phyloP scores from a whole-genome alignment of 2,113 vertebrate genomes.

The Sclerurus mexicanus region DNA sequence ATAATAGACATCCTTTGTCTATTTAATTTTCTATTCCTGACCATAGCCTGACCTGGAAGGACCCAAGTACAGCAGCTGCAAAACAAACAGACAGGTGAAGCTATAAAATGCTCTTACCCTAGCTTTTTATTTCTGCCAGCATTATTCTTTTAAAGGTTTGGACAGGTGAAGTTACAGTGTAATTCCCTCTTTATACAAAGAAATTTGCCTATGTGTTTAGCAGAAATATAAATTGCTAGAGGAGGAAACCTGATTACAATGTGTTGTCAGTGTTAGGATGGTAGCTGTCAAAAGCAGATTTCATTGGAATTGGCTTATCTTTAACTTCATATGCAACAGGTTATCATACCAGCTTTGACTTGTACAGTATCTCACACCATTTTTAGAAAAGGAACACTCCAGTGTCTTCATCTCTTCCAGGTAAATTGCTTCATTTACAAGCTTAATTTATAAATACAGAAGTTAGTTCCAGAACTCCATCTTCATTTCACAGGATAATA shows the following conservation, averaged over 20 bases:
- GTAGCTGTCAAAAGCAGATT: not conserved
- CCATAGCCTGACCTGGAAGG: not conserved
- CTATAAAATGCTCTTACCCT: not conserved
- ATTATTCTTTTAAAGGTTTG: not conserved
- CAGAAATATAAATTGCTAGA: not conserved
- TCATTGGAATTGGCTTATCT: not conserved
- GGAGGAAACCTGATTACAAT: not conserved
- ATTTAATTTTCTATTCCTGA: not conserved
- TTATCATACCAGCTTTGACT: not conserved
- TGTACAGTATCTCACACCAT: not conserved
- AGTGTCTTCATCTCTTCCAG: not conserved
- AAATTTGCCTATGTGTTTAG: not conserved
- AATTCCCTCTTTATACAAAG: not conserved
- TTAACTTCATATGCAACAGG: not conserved
- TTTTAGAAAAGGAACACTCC: conserved; percentile 49
- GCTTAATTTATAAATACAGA: conserved; percentile 51
- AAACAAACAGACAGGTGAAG: not conserved
- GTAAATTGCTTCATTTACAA: not conserved
- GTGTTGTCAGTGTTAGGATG: not conserved
- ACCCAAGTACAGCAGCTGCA: not conserved
- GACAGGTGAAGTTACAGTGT: not conserved
- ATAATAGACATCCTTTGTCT: not conserved
- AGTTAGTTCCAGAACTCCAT: conserved; percentile 26
- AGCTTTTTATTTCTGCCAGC: not conserved
- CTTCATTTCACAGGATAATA: conserved; percentile 52